phyloP scores from a whole-genome alignment of 2,113 vertebrate genomes.

The Dicrurus megarhynchus region DNA sequence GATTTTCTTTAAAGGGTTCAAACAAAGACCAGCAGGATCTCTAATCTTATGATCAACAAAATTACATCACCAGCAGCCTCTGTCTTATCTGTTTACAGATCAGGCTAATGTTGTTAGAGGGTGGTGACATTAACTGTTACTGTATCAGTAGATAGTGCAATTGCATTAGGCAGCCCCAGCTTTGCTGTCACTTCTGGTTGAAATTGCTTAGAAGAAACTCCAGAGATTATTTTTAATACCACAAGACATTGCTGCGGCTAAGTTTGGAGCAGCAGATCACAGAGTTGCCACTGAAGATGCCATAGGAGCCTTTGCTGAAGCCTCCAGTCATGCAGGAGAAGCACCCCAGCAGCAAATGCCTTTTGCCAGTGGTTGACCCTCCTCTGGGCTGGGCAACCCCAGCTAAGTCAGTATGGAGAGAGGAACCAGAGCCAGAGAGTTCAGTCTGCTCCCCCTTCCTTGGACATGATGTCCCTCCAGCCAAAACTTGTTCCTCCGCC shows the following conservation, averaged over 20 bases:
- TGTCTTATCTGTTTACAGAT: constrained; percentile 48
- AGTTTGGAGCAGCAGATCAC: not conserved
- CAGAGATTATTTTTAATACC: not conserved
- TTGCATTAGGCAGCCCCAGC: not conserved
- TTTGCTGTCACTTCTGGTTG: not conserved
- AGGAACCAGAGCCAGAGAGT: not conserved
- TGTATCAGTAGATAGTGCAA: not conserved
- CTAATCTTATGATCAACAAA: constrained; percentile 51
- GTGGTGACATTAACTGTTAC: constrained; percentile 53
- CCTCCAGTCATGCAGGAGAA: not conserved
- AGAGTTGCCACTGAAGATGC: not conserved
- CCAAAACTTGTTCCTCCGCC: not conserved
- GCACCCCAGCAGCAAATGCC: not conserved
- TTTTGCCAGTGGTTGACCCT: not conserved
- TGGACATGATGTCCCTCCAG: not conserved
- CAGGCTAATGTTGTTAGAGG: not conserved
- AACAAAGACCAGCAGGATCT: constrained; percentile 26
- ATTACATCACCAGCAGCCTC: constrained; percentile 44
- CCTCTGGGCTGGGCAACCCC: not conserved
- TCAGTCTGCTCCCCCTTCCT: not conserved
- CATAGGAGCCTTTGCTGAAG: not conserved
- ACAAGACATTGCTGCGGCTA: not conserved
- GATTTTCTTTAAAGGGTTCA: constrained; percentile 18
- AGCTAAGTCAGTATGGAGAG: not conserved
- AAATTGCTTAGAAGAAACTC: not conserved